A percentile compares a stretch with the other conserved stretches of the same genome.
Evolutionary conservation across 2,113 vertebrate species (phyloP).

Genomic region (Loxodonta africana): DNA sequence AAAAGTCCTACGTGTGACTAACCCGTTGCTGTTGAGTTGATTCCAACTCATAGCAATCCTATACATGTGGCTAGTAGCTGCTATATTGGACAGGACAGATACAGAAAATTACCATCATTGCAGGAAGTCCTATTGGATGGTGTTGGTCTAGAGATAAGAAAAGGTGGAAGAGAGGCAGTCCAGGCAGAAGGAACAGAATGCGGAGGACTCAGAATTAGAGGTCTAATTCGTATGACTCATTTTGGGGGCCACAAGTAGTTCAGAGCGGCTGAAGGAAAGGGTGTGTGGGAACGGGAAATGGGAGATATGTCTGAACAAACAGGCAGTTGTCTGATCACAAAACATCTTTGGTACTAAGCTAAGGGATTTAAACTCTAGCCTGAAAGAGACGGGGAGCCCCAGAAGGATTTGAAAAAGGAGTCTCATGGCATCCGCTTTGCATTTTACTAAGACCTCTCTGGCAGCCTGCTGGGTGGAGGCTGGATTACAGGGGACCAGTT

Average conservation of each 20-base stretch:
- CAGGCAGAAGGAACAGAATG: not conserved
- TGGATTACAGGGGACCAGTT: not conserved
- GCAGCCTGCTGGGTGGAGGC: not conserved
- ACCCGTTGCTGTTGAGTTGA: too few species aligned
- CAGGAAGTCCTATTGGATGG: not conserved
- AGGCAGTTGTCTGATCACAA: not conserved
- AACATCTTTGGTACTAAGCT: not conserved
- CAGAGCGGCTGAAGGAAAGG: not conserved
- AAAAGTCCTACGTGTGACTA: not conserved
- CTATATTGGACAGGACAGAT: not conserved
- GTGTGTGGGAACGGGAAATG: not conserved
- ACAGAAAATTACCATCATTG: not conserved
- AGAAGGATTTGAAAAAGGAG: slow-evolving; percentile 32
- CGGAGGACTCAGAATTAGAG: not conserved
- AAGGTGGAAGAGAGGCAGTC: not conserved
- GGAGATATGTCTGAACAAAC: not conserved
- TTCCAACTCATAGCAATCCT: too few species aligned
- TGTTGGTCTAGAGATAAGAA: not conserved
- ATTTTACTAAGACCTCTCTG: slow-evolving; percentile 33
- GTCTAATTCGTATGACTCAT: not conserved
- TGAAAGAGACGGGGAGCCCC: not conserved
- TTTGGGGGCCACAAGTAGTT: not conserved
- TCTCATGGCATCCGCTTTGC: slow-evolving; percentile 51
- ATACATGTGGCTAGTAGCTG: not conserved
- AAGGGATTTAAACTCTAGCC: slow-evolving; percentile 42